phyloP scores from a whole-genome alignment of 1,140 invertebrate genomes.

The Stegodyphus mimosarum region DNA sequence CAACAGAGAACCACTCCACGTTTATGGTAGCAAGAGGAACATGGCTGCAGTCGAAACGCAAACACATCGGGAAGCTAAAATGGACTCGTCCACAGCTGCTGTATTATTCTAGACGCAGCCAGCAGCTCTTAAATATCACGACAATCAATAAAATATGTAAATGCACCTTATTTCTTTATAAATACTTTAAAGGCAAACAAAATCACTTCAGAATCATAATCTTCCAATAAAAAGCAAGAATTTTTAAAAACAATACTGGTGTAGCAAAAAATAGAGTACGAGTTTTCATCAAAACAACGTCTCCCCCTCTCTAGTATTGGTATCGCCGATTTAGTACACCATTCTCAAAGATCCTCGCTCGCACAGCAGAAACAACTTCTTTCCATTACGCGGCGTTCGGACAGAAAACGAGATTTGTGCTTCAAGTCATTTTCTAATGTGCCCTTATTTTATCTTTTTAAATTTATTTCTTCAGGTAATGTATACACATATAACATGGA shows the following conservation, averaged over 20 bases:
- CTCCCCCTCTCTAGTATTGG: background rate
- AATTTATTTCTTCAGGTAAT: background rate
- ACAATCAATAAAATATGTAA: background rate
- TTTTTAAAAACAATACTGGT: background rate
- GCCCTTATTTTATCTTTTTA: background rate
- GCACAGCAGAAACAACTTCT: background rate
- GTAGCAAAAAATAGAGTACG: background rate
- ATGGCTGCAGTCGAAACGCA: conserved; percentile 53
- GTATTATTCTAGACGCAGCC: background rate
- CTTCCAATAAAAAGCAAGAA: too few species aligned
- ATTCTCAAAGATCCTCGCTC: background rate
- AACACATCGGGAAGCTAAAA: conserved; percentile 41
- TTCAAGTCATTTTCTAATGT: background rate
- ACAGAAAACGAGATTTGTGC: background rate
- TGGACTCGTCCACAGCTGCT: conserved; percentile 37
- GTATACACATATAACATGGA: too few species aligned
- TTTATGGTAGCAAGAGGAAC: conserved; percentile 35
- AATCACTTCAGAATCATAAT: too few species aligned
- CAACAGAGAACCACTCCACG: conserved; percentile 38
- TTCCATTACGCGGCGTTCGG: background rate
- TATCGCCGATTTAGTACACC: background rate
- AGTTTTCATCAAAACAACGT: background rate
- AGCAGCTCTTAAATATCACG: background rate
- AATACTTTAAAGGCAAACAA: too few species aligned
- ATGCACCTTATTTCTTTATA: too few species aligned